These are phyloP conservation scores for Pedetes capensis DNA, from an alignment of 2,113 vertebrate species.

Conservation along the genomic window DNA sequence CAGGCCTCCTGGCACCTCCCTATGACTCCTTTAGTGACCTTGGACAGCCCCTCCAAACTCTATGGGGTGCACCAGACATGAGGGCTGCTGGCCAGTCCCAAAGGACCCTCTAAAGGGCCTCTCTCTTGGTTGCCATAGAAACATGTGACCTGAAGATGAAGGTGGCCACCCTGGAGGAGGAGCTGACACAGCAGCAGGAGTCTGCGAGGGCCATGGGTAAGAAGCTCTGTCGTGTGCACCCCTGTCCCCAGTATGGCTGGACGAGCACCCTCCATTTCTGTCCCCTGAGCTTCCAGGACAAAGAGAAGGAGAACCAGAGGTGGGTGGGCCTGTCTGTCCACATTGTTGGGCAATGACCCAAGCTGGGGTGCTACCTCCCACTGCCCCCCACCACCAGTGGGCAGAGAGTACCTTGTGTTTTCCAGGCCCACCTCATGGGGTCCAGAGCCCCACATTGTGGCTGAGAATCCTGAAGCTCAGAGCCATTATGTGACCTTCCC, in stretches of 20 bases:
- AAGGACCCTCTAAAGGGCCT: constrained; percentile 8
- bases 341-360: not conserved
- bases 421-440: not conserved
- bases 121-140: constrained; percentile 73
- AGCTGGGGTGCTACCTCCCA: not conserved
- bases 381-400: not conserved
- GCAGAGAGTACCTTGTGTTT: not conserved
- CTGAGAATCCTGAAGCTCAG: not conserved
- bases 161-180: constrained; percentile 81
- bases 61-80: not conserved
- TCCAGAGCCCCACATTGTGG: not conserved
- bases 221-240: not conserved
- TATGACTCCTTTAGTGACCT: not conserved
- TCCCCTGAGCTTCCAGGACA: not conserved
- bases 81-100: not conserved
- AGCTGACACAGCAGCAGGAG: constrained; percentile 81
- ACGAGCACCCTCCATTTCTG: not conserved
- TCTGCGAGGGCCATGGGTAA: constrained; percentile 87
- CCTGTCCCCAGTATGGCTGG: not conserved
- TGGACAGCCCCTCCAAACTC: not conserved
- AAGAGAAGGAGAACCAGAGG: not conserved
- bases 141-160: constrained; percentile 80
- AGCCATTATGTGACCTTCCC: not conserved
- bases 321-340: not conserved
- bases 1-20: not conserved